Evolutionary conservation across 2,797 vertebrate genomes (phyloP).

Genomic region (Chrosomus eos): DNA sequence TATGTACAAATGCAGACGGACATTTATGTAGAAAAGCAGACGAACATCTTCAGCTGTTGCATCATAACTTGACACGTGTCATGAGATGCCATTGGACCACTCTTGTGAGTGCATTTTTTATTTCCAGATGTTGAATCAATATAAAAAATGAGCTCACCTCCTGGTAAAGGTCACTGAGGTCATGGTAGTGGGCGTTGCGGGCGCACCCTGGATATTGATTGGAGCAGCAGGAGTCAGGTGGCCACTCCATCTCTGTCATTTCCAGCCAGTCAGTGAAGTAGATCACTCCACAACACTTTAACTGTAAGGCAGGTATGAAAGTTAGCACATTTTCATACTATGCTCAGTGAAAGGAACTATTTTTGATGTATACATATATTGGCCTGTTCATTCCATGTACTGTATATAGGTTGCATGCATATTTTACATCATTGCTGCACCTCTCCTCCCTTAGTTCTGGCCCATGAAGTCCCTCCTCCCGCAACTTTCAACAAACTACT

Average conservation of each 20-base stretch:
- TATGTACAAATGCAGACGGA: neutral
- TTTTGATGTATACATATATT: neutral
- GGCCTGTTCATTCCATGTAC: neutral
- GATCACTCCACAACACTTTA: constrained; percentile 96
- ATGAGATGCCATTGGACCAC: neutral
- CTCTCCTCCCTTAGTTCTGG: too few relatives aligned
- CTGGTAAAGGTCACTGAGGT: constrained; percentile 95
- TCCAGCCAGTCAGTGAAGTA: constrained; percentile 99
- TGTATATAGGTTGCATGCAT: neutral
- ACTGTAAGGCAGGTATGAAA: constrained; percentile 74
- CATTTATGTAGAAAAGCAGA: neutral
- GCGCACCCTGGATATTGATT: constrained; percentile 93
- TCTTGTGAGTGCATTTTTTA: neutral
- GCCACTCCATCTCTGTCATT: constrained; percentile 99
- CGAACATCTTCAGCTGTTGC: neutral
- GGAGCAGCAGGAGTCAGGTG: constrained; percentile 96
- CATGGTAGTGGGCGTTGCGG: constrained; percentile 88
- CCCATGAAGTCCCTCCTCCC: neutral
- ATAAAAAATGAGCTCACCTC: constrained; percentile 80
- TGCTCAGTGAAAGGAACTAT: neutral
- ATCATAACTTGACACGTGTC: neutral
- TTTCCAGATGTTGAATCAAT: neutral
- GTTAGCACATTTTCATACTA: neutral
- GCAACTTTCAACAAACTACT: neutral
- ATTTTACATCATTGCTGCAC: neutral